Percentiles rank a stretch among this genome's conserved stretches.
Conservation (phyloP, 2,888 invertebrate species). For the Melanotus villosus region DNA sequence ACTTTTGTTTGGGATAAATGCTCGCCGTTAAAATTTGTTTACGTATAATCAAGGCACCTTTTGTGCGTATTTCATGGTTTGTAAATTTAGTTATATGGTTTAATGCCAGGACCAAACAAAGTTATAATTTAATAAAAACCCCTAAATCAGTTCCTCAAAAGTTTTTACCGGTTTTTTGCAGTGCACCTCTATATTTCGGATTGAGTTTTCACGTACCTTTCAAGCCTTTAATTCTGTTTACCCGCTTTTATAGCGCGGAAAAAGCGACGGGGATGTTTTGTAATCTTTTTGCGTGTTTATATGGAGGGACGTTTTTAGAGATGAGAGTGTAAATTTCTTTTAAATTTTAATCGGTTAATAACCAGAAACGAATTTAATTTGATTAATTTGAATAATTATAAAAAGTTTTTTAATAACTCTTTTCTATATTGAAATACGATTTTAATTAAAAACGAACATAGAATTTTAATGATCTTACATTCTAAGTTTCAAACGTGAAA, state of each 20-base stretch:
- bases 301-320: no score
- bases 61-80: neutral
- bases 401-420: no score
- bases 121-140: constrained; percentile 16
- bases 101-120: constrained; percentile 17
- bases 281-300: no score
- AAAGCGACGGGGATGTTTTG: neutral
- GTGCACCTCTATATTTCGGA: constrained; percentile 22
- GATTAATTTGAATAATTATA: no score
- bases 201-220: constrained; percentile 18
- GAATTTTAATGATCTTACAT: no score
- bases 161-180: constrained; percentile 13
- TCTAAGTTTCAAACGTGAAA: no score
- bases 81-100: constrained; percentile 14
- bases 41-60: neutral
- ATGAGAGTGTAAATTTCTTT: no score
- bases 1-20: neutral
- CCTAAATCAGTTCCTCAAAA: neutral
- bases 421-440: no score
- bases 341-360: no score
- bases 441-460: no score
- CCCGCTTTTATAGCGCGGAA: constrained; percentile 3
- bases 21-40: constrained; percentile 10
- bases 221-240: constrained; percentile 22
- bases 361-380: no score